Percentiles rank a stretch among this genome's conserved stretches.
Conservation (phyloP, 2,888 invertebrate species). For the Polyploca ridens region DNA sequence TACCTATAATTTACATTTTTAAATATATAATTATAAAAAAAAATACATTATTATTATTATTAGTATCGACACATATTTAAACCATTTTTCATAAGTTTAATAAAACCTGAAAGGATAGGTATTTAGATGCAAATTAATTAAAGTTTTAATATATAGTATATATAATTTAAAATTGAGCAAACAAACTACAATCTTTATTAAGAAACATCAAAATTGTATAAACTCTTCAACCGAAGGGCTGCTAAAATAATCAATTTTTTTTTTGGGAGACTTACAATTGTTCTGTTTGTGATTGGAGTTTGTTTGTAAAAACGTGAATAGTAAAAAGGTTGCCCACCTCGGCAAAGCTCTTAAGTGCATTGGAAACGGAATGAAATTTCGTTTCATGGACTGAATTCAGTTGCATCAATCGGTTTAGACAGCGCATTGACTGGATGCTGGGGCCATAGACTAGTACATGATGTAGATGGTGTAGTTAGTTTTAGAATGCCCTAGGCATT, state of each 20-base stretch:
- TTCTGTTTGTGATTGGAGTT: neutral
- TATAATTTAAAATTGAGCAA: neutral
- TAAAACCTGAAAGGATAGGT: too few relatives aligned
- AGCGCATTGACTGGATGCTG: slow-evolving; percentile 58
- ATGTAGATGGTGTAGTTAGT: neutral
- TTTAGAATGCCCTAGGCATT: neutral
- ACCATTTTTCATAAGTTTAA: too few relatives aligned
- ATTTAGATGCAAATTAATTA: too few relatives aligned
- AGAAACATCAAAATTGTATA: neutral
- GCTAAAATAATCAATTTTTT: neutral
- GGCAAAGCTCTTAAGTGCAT: slow-evolving; percentile 48
- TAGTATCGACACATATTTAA: too few relatives aligned
- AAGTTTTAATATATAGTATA: too few relatives aligned
- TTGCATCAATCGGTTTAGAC: slow-evolving; percentile 72
- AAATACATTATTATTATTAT: too few relatives aligned
- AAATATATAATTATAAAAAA: too few relatives aligned
- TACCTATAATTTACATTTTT: too few relatives aligned
- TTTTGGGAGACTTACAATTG: neutral
- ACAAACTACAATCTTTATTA: neutral
- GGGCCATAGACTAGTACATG: slow-evolving; percentile 41
- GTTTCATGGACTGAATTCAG: slow-evolving; percentile 55
- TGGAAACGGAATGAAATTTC: slow-evolving; percentile 54
- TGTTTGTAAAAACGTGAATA: slow-evolving; percentile 9
- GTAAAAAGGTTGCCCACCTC: slow-evolving; percentile 37
- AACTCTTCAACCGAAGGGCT: neutral